Evolutionary conservation across 1,140 invertebrate genomes (phyloP), one percentile per base, ranked within the genome.

Genomic region (Eriosoma lanigerum): DNA sequence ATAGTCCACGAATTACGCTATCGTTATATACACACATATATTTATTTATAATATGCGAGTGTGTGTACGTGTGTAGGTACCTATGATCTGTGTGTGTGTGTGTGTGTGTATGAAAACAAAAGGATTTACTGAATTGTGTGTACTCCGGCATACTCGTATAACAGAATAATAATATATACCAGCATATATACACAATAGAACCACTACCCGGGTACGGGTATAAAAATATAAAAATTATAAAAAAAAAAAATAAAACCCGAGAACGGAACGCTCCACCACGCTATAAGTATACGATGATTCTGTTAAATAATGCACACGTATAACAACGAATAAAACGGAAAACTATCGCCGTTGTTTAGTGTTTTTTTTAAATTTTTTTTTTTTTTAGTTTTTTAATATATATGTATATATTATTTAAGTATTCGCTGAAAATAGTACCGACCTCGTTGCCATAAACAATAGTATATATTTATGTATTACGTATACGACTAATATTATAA

Each of bases 51-150:
- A 13, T 6, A 19, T 17, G 12, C 6, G 17, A 13, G n/a, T 29
- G 58, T 60, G 26, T 44, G 66, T 46, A 44, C 21, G 64, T 17
- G 52, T 17, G 52, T 24, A 1, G n/a, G n/a, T n/a, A n/a, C n/a
- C n/a, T n/a, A 17, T 24, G 19, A 13, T 6, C 10, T 17, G 12
- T 15, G 17, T 13, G n/a, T 29, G 58, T 60, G 26, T 44, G 66
- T 46, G 66, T 44, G 64, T 17, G 52, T 17, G 52, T 24, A 1
- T 24, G n/a, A 68, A 68, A 26, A 68, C 66, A 68, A 68, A 68
- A 68, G 66, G 66, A 48, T 68, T 68, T 68, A 26, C 64, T 32
- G 64, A 68, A 68, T 48, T 26, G 66, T 48, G 66, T 48, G 38
- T 17, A 21, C 32, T 38, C 32, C 32, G 32, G 32, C n/a, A n/a